Conservation (phyloP, 2,797 vertebrate genomes). For the Pterois miles region DNA sequence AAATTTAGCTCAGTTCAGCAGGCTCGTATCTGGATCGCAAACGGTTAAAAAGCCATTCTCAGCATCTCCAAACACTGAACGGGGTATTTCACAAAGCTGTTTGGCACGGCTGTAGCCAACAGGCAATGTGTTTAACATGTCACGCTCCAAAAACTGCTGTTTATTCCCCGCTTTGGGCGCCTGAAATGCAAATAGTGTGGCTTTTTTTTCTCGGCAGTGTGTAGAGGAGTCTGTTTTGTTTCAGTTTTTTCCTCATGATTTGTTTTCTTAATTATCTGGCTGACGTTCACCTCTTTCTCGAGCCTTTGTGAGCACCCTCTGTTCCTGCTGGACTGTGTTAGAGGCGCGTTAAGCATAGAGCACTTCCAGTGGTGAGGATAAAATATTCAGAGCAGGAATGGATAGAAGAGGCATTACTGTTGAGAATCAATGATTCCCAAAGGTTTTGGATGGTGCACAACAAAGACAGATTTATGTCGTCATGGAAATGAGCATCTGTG, state of each 20-base stretch:
- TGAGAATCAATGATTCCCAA: constrained; percentile 53
- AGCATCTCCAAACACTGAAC: constrained; percentile 64
- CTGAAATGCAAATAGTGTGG: constrained; percentile 75
- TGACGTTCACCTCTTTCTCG: constrained; percentile 59
- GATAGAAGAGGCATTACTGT: constrained; percentile 38
- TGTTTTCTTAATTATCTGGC: constrained; percentile 77
- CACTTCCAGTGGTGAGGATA: constrained; percentile 40
- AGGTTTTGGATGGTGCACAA: constrained; percentile 41
- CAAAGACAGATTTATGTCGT: constrained; percentile 53
- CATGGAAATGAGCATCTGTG: constrained; percentile 50
- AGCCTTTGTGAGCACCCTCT: constrained; percentile 49
- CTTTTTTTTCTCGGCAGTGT: constrained; percentile 55
- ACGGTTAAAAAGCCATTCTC: constrained; percentile 68
- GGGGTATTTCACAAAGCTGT: constrained; percentile 75
- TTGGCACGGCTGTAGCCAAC: constrained; percentile 71
- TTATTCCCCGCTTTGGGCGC: constrained; percentile 73
- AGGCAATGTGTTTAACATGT: constrained; percentile 83
- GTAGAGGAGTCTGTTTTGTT: constrained; percentile 58
- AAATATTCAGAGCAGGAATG: constrained; percentile 49
- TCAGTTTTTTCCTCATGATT: constrained; percentile 65
- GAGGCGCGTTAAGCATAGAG: constrained; percentile 45
- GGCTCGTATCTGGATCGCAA: constrained; percentile 38
- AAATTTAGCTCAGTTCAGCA: constrained; percentile 27
- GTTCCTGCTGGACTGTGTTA: constrained; percentile 55
- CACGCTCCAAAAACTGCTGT: constrained; percentile 82